A percentile compares a stretch with the other conserved stretches of the same genome.
Conservation (phyloP, 2,888 invertebrate species). For the Melanargia galathea region DNA sequence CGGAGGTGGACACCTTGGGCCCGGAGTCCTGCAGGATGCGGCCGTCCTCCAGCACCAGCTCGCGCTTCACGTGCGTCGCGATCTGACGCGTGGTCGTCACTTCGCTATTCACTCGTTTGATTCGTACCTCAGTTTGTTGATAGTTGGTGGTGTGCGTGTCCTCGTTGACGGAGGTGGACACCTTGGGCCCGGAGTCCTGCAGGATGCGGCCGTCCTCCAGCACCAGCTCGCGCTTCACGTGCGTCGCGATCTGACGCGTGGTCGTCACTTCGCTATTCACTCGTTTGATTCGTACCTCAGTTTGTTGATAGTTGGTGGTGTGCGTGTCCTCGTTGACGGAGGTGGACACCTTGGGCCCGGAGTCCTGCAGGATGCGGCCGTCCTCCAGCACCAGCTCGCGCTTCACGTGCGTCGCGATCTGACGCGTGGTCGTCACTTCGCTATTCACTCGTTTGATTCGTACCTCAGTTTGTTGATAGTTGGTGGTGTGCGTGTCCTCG, state of each 20-base stretch:
- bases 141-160: conserved; percentile 95
- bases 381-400: conserved; percentile 94
- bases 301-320: conserved; percentile 93
- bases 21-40: conserved; percentile 94
- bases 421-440: conserved; percentile 93
- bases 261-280: no score
- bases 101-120: no score
- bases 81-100: conserved; percentile 95
- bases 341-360: no score
- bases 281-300: no score
- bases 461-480: conserved; percentile 88
- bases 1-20: no score
- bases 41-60: conserved; percentile 94
- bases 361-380: conserved; percentile 93
- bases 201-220: conserved; percentile 95
- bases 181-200: conserved; percentile 94
- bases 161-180: conserved; percentile 94
- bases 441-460: no score
- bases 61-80: conserved; percentile 94
- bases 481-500: conserved; percentile 94
- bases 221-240: conserved; percentile 93
- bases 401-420: conserved; percentile 95
- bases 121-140: conserved; percentile 86
- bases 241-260: conserved; percentile 94
- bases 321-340: conserved; percentile 95